These are phyloP conservation scores for Remorina albescens DNA, from an alignment of 2,797 vertebrate genomes.

Conservation along the genomic window DNA sequence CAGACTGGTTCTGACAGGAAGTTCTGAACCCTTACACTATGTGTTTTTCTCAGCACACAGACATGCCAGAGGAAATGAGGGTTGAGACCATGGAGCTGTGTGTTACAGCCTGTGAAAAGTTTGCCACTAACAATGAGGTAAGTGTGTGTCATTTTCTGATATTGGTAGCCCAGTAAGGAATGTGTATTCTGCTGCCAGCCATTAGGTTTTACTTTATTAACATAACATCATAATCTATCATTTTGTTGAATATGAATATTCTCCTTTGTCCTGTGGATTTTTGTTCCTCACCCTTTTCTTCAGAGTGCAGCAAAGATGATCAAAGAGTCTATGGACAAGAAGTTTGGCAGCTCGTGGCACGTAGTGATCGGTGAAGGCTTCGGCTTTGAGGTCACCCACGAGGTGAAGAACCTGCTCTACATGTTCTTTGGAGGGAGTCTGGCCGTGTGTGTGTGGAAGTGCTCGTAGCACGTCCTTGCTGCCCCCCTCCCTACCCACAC, in stretches of 20 bases:
- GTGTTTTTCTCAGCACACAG: conserved; percentile 89
- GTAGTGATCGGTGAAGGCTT: conserved; percentile 98
- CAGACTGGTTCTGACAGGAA: background rate
- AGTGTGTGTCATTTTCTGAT: conserved; percentile 1
- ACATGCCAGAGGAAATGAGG: conserved; percentile 98
- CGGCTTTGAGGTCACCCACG: conserved; percentile 97
- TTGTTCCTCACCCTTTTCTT: accelerated
- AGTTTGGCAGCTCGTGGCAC: conserved; percentile 98
- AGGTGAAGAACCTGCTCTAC: conserved; percentile 98
- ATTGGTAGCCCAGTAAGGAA: no score
- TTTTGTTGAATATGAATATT: no score
- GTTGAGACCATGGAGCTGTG: conserved; percentile 96
- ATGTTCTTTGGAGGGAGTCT: conserved; percentile 98
- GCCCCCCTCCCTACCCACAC: no score
- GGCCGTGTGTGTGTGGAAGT: conserved; percentile 98
- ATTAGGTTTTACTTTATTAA: no score
- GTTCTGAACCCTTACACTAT: background rate
- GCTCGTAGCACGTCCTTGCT: conserved; percentile 85
- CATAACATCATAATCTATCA: no score
- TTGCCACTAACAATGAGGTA: conserved; percentile 97
- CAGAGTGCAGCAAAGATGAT: conserved; percentile 96
- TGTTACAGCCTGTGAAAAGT: conserved; percentile 96
- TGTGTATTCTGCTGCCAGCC: background rate
- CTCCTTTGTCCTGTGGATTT: no score
- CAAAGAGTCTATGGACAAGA: conserved; percentile 99